phyloP scores from a whole-genome alignment of 2,797 vertebrate species.

The Calcarius lapponicus region DNA sequence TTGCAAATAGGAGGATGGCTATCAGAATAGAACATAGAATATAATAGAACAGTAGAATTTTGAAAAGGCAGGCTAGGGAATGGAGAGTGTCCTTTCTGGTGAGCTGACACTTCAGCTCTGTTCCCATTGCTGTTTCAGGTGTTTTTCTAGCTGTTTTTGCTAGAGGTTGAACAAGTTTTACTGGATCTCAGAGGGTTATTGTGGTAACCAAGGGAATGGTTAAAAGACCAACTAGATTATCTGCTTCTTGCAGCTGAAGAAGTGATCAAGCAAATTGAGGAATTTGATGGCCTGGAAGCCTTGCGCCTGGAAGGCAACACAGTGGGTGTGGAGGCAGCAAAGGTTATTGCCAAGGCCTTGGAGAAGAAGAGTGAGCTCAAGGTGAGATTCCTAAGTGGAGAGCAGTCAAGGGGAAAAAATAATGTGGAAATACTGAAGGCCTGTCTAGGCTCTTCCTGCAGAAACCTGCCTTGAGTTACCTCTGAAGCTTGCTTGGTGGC shows the following conservation, averaged over 20 bases:
- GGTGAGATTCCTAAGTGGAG: conserved; percentile 73
- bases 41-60: neutral
- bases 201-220: neutral
- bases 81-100: neutral
- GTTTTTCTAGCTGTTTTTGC: neutral
- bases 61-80: neutral
- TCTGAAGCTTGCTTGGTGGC: neutral
- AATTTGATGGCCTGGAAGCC: conserved; percentile 87
- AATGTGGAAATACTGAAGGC: neutral
- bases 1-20: neutral
- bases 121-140: neutral
- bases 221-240: neutral
- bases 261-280: conserved; percentile 90
- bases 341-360: conserved; percentile 91
- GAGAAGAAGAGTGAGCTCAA: conserved; percentile 89
- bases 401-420: neutral
- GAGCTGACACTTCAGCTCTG: neutral
- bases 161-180: neutral
- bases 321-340: conserved; percentile 90
- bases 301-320: conserved; percentile 96
- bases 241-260: conserved; percentile 80
- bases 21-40: neutral
- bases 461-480: neutral
- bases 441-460: neutral
- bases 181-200: neutral